These are phyloP conservation scores for Aphidius gifuensis DNA, from an alignment of 1,140 invertebrate species.

Conservation along the genomic window DNA sequence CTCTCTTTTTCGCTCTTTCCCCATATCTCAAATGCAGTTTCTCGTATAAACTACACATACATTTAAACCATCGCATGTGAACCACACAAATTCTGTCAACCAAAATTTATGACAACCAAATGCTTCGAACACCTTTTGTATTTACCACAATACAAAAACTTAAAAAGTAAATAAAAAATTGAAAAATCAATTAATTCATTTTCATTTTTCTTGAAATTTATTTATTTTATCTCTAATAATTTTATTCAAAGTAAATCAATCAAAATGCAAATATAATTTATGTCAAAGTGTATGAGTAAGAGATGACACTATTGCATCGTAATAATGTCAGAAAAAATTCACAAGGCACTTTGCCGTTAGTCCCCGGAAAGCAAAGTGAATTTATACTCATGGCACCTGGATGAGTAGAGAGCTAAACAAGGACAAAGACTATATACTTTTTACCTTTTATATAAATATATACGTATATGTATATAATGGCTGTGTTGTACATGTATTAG, in stretches of 20 bases:
- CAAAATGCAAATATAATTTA: too few species aligned
- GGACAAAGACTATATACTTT: neutral
- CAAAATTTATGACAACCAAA: neutral
- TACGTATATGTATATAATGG: too few species aligned
- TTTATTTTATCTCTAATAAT: too few species aligned
- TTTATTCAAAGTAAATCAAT: too few species aligned
- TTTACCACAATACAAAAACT: neutral
- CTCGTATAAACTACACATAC: neutral
- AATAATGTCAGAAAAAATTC: neutral
- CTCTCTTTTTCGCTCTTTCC: slow-evolving; percentile 1
- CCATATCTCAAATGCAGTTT: slow-evolving; percentile 10
- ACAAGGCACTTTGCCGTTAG: neutral
- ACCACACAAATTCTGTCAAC: neutral
- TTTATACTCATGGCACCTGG: neutral
- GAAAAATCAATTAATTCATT: too few species aligned
- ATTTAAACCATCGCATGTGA: neutral
- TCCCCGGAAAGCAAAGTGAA: neutral
- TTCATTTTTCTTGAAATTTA: too few species aligned
- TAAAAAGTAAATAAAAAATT: neutral
- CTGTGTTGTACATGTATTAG: too few species aligned
- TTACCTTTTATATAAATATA: too few species aligned
- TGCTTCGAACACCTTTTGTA: neutral
- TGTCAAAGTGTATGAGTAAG: too few species aligned
- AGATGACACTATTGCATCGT: too few species aligned
- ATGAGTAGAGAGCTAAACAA: neutral